Conservation (phyloP, 2,113 vertebrate species). For the Pelvicachromis taeniatus region DNA sequence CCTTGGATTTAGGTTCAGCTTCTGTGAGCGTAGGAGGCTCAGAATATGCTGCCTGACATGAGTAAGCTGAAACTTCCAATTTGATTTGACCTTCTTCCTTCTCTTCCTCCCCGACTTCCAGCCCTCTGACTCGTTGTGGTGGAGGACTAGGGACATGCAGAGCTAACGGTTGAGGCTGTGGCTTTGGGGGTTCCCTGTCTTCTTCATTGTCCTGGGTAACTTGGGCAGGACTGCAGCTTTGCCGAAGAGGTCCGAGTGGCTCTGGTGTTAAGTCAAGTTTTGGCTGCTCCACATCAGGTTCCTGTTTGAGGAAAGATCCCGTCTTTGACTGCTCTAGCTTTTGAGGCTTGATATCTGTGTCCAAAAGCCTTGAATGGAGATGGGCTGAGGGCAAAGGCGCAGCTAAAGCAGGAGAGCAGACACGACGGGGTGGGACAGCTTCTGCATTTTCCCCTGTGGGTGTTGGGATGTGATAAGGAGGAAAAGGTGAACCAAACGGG, state of each 20-base stretch:
- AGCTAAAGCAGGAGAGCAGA: slow-evolving; percentile 72
- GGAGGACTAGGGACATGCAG: slow-evolving; percentile 14
- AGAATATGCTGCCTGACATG: slow-evolving; percentile 67
- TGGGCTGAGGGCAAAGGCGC: slow-evolving; percentile 68
- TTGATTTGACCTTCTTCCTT: slow-evolving; percentile 65
- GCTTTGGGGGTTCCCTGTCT: not conserved
- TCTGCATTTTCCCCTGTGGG: slow-evolving; percentile 73
- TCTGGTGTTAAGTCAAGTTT: not conserved
- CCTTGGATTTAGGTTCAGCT: slow-evolving; percentile 64
- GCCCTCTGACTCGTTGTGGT: not conserved
- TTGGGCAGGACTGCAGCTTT: slow-evolving; percentile 20
- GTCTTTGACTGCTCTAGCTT: slow-evolving; percentile 53
- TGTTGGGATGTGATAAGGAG: slow-evolving; percentile 83
- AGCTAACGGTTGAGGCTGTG: not conserved
- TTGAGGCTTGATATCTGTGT: slow-evolving; percentile 79
- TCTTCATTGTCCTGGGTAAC: not conserved
- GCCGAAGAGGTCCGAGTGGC: slow-evolving; percentile 5
- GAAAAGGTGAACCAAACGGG: slow-evolving; percentile 83
- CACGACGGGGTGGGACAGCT: slow-evolving; percentile 46
- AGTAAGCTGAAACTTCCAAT: slow-evolving; percentile 64
- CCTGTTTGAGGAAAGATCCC: slow-evolving; percentile 27
- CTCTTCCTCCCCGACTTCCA: slow-evolving; percentile 68
- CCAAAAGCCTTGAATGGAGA: slow-evolving; percentile 63
- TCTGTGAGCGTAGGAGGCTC: slow-evolving; percentile 56
- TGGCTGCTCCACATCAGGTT: slow-evolving; percentile 15